Conservation (phyloP, 2,888 invertebrate species). For the Sphaeridia pumilis region DNA sequence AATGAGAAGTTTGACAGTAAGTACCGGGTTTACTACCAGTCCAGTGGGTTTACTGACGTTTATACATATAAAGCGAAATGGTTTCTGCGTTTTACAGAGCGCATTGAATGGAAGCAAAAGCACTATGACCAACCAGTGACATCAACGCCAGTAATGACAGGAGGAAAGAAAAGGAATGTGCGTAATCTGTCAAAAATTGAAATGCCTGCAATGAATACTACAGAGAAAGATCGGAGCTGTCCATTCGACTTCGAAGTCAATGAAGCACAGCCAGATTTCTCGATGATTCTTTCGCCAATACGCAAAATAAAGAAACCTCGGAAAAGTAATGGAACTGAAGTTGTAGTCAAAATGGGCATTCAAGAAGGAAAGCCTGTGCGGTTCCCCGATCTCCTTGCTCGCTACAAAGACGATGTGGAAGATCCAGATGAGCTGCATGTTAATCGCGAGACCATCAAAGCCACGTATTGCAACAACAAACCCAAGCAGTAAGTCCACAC, state of each 20-base stretch:
- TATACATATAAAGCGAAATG: not conserved
- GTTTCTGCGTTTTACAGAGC: slow-evolving; percentile 10
- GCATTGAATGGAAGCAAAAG: slow-evolving; percentile 24
- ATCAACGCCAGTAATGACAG: slow-evolving; percentile 22
- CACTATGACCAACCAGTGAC: slow-evolving; percentile 23
- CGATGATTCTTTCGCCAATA: not conserved
- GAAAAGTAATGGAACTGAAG: not conserved
- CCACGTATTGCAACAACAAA: slow-evolving; percentile 4
- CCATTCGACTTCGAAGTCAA: not conserved
- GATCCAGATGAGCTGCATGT: slow-evolving; percentile 16
- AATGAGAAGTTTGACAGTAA: slow-evolving; percentile 17
- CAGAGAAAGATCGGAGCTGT: not conserved
- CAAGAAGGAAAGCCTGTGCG: not conserved
- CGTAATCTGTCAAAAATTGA: too few relatives aligned
- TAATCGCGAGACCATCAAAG: slow-evolving; percentile 5
- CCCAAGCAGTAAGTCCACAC: not conserved
- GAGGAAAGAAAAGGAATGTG: not conserved
- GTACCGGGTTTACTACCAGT: not conserved
- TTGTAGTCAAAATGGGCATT: not conserved
- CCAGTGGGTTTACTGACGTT: too few relatives aligned
- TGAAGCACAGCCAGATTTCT: not conserved
- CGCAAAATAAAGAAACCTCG: not conserved
- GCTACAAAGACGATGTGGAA: slow-evolving; percentile 16
- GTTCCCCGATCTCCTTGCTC: slow-evolving; percentile 13
- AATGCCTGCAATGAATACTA: not conserved